Percentiles rank a stretch among this genome's conserved stretches.
phyloP scores from a whole-genome alignment of 1,140 invertebrate genomes.

The Leptoteleia sp. region DNA sequence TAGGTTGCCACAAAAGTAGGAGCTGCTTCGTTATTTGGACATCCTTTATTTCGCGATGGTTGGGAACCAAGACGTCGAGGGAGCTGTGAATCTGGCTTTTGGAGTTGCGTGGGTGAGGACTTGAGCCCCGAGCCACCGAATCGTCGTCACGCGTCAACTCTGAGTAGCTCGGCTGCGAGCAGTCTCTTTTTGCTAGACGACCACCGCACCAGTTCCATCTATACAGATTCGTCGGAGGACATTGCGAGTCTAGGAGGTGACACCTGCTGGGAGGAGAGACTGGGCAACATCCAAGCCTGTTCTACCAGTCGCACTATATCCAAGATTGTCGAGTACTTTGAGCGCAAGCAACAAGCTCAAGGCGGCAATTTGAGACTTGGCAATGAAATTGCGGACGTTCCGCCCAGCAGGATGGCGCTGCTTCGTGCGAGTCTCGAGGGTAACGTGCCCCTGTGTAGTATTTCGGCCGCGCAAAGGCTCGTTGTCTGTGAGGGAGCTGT shows the following conservation, averaged over 20 bases:
- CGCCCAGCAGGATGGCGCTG: slow-evolving; percentile 74
- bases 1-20: slow-evolving; percentile 79
- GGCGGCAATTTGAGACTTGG: slow-evolving; percentile 69
- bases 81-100: slow-evolving; percentile 94
- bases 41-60: slow-evolving; percentile 81
- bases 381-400: slow-evolving; percentile 67
- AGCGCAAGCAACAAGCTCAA: slow-evolving; percentile 84
- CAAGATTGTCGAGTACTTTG: slow-evolving; percentile 94
- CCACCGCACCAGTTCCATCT: slow-evolving; percentile 90
- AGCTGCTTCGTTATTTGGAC: slow-evolving; percentile 79
- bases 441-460: slow-evolving; percentile 73
- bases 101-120: slow-evolving; percentile 90
- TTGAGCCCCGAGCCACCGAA: slow-evolving; percentile 80
- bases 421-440: slow-evolving; percentile 75
- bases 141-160: slow-evolving; percentile 79
- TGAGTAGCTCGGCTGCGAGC: slow-evolving; percentile 83
- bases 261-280: slow-evolving; percentile 86
- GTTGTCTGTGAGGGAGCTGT: slow-evolving; percentile 91
- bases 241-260: slow-evolving; percentile 89
- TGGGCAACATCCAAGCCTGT: slow-evolving; percentile 78
- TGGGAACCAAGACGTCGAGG: slow-evolving; percentile 85
- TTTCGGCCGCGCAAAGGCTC: slow-evolving; percentile 83
- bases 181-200: slow-evolving; percentile 83
- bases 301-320: slow-evolving; percentile 87
- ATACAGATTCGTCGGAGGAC: slow-evolving; percentile 92